These are phyloP conservation scores for Balaeniceps rex DNA, from an alignment of 2,113 vertebrate genomes.

Conservation along the genomic window DNA sequence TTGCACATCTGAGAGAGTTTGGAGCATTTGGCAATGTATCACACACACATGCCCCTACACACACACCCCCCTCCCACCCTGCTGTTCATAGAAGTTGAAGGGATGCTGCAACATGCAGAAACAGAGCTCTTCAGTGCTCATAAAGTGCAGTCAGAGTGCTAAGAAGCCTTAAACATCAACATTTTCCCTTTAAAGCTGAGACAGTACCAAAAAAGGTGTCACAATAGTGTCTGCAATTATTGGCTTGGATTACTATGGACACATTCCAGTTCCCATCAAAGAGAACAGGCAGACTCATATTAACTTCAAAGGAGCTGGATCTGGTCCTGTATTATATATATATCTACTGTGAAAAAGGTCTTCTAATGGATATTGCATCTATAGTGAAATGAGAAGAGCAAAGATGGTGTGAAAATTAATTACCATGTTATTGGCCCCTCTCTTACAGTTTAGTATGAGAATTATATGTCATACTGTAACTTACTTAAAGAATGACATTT, in stretches of 20 bases:
- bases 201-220: background rate
- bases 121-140: background rate
- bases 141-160: background rate
- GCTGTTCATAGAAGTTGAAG: background rate
- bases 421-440: background rate
- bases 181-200: background rate
- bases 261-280: conserved; percentile 26
- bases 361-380: background rate
- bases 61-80: no score
- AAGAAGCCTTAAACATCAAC: background rate
- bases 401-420: conserved; percentile 37
- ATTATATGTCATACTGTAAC: background rate
- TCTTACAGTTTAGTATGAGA: background rate
- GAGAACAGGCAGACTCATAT: background rate
- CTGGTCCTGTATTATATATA: background rate
- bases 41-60: no score
- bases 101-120: background rate
- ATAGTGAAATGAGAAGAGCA: background rate
- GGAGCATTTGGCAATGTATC: background rate
- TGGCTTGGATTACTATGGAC: conserved; percentile 7
- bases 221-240: background rate
- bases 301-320: conserved; percentile 39
- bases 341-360: background rate
- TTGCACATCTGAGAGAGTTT: background rate
- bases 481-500: background rate